Conservation (phyloP, 2,888 invertebrate genomes). For the Congeria kusceri region DNA sequence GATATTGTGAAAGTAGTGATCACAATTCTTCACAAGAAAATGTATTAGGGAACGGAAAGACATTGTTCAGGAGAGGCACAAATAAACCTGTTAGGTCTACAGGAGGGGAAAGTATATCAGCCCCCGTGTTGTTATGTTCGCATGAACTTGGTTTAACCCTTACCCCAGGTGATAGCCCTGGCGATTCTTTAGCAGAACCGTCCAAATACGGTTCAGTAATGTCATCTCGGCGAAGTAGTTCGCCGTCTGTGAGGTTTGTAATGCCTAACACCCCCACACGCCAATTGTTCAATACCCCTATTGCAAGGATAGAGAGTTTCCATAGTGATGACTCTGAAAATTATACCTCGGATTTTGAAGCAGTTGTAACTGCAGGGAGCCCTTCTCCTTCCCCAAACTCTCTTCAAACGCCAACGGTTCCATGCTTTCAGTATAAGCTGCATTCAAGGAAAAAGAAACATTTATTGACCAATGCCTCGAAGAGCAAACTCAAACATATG, state of each 20-base stretch:
- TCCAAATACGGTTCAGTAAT: slow-evolving; percentile 44
- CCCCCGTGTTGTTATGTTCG: slow-evolving; percentile 58
- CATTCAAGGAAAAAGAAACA: slow-evolving; percentile 75
- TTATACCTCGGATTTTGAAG: slow-evolving; percentile 68
- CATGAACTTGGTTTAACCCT: slow-evolving; percentile 49
- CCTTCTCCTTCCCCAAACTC: slow-evolving; percentile 74
- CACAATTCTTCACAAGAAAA: slow-evolving; percentile 65
- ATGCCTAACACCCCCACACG: slow-evolving; percentile 79
- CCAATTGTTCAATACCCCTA: slow-evolving; percentile 78
- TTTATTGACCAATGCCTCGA: slow-evolving; percentile 49
- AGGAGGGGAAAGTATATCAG: slow-evolving; percentile 57
- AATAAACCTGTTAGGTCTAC: slow-evolving; percentile 56
- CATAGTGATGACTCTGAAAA: slow-evolving; percentile 82
- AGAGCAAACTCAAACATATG: slow-evolving; percentile 23
- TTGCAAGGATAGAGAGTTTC: slow-evolving; percentile 82
- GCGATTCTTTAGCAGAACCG: slow-evolving; percentile 47
- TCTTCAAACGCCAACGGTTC: slow-evolving; percentile 78
- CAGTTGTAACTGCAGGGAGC: slow-evolving; percentile 59
- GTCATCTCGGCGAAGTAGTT: slow-evolving; percentile 60
- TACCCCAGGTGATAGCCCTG: slow-evolving; percentile 40
- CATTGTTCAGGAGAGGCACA: slow-evolving; percentile 17
- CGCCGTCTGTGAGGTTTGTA: slow-evolving; percentile 65
- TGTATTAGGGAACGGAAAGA: slow-evolving; percentile 28
- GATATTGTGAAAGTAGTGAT: slow-evolving; percentile 57
- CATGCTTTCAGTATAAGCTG: slow-evolving; percentile 80